phyloP scores from a whole-genome alignment of 2,113 vertebrate genomes.

The Leucosticte australis region DNA sequence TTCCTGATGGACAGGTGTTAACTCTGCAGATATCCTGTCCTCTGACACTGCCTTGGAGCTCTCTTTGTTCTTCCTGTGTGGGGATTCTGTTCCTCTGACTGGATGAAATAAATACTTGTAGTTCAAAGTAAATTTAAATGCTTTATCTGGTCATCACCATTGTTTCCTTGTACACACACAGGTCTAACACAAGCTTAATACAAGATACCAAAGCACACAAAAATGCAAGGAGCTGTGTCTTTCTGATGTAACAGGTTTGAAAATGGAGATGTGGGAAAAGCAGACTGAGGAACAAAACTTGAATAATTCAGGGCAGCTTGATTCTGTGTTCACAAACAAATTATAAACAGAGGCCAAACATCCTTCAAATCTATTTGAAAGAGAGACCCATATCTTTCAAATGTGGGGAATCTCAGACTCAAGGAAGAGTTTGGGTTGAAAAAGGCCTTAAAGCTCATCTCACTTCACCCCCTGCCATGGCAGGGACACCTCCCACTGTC shows the following conservation, averaged over 20 bases:
- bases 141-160: not conserved
- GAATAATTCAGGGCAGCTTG: not conserved
- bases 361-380: not conserved
- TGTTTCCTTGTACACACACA: not conserved
- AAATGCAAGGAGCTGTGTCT: not conserved
- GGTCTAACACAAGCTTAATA: not conserved
- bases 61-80: not conserved
- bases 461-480: fast-evolving
- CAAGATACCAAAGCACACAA: not conserved
- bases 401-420: not conserved
- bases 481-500: not conserved
- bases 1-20: not conserved
- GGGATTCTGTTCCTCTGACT: not conserved
- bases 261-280: not conserved
- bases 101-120: not conserved
- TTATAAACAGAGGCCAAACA: not conserved
- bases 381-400: not conserved
- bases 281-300: not conserved
- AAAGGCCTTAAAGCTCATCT: fast-evolving
- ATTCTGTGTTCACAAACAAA: not conserved
- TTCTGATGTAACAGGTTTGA: not conserved
- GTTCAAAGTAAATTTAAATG: not conserved
- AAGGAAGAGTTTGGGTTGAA: not conserved
- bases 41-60: not conserved
- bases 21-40: not conserved